phyloP scores from a whole-genome alignment of 1,140 invertebrate genomes.

The Drosophila sucinea region DNA sequence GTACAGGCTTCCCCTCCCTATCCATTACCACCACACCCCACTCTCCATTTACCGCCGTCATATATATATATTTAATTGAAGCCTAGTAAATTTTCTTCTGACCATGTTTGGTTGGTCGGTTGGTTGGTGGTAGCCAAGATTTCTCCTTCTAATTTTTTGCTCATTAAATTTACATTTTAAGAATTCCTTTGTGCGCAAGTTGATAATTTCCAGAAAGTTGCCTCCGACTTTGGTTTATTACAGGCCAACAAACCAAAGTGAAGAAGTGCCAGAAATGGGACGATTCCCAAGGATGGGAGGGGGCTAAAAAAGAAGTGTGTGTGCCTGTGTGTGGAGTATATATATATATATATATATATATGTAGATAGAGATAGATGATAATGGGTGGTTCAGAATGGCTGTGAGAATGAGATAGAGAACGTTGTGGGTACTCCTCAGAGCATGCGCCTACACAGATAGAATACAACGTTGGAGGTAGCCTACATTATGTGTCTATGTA shows the following conservation, averaged over 20 bases:
- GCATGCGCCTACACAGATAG: conserved; percentile 44
- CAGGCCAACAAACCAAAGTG: conserved; percentile 18
- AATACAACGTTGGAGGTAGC: conserved; percentile 46
- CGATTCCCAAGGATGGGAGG: background rate
- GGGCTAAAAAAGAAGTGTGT: background rate
- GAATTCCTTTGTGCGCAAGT: conserved; percentile 67
- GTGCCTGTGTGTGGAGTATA: background rate
- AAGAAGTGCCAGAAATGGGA: background rate
- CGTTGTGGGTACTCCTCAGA: conserved; percentile 39
- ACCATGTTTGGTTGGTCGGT: conserved; percentile 66
- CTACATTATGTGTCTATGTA: conserved; percentile 76
- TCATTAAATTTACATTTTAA: conserved; percentile 82
- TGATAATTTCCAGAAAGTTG: conserved; percentile 69
- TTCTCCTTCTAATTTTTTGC: conserved; percentile 77
- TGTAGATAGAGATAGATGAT: conserved; percentile 9
- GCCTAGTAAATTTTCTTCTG: conserved; percentile 79
- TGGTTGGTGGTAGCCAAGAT: conserved; percentile 31
- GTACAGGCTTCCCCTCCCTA: conserved; percentile 19
- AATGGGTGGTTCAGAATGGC: background rate
- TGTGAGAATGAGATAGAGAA: conserved; percentile 56
- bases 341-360: background rate
- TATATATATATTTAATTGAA: conserved; percentile 63
- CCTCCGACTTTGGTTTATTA: conserved; percentile 68
- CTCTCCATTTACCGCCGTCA: background rate
- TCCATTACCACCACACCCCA: background rate